Base-by-base conservation (phyloP, 2,888 invertebrate species). In the Drosophila prolongata region DNA sequence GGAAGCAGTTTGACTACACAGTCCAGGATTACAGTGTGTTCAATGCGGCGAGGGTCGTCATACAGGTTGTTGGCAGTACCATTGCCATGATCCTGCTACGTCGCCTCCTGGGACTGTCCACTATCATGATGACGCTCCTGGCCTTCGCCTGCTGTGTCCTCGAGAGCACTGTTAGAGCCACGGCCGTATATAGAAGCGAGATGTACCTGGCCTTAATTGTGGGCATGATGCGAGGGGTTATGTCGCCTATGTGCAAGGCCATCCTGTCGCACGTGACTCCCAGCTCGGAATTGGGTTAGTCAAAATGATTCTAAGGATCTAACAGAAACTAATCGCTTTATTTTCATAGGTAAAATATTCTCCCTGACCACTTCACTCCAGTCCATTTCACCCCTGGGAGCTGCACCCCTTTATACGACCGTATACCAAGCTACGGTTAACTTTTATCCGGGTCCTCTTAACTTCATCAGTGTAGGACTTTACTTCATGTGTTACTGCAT, bases 311-410 rank as follows among this genome's bases (percentile, higher is more conserved):
- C 11, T 0, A 11, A 3, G 6, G 30, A 11, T 6, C 47, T 34
- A 9, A 2, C 0, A 34, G 11, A 11, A 9, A 11, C 47, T 47
- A 47, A 47, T 16, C 11, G 0, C 35, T 35, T 10, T 35, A 4
- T 6, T 9, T n/a, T 9, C 35, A 5, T 14, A 91, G 91, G 95
- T 4, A 95, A 95, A 92, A 93, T 96, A 13, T 96, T 95, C 83
- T 94, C 96, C 0, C 90, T 96, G 55, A 94, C 95, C 75, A 94
- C 95, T 5, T 94, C 95, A 0, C 88, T 95, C 56, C 96, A 96
- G 91, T 94, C 95, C 27, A 76, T 94, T 13, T 93, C 94, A n/a
- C 95, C 95, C 0, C 90, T 96, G 43, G 85, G 94, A 1, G 93
- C 95, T 5, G 94, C 95, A 1, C 93, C 95, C 0, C 69, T 96